These are phyloP conservation scores for Nemopilema nomurai DNA, from an alignment of 30 jellyfish, hydroid and myxozoan genomes.

Conservation along the genomic window DNA sequence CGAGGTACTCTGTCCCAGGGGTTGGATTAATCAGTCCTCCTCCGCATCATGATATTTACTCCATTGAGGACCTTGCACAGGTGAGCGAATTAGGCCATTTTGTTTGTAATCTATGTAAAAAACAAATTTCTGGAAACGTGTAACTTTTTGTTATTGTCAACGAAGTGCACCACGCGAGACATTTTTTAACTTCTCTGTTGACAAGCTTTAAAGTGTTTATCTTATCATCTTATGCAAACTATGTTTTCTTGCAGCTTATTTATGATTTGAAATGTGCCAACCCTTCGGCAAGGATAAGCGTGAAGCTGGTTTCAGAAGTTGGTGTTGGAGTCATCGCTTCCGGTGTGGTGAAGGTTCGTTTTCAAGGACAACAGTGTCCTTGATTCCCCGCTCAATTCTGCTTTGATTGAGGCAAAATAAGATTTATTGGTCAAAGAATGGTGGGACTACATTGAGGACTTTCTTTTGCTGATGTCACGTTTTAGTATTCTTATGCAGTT, in stretches of 20 bases:
- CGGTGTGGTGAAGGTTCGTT: constrained; percentile 70
- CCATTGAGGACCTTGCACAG: constrained; percentile 88
- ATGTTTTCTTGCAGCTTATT: constrained; percentile 47
- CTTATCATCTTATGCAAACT: not conserved
- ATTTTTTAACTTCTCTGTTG: not conserved
- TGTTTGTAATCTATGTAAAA: too few species aligned
- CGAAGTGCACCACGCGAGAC: too few species aligned
- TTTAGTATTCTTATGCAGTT: too few species aligned
- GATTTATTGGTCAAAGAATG: too few species aligned
- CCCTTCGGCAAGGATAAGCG: constrained; percentile 78
- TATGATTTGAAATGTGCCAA: constrained; percentile 81
- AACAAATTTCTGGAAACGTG: too few species aligned
- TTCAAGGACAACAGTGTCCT: too few species aligned
- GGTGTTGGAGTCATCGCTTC: constrained; percentile 86
- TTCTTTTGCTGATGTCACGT: too few species aligned
- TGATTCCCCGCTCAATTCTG: not conserved
- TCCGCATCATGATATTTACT: constrained; percentile 84
- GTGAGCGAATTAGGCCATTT: not conserved
- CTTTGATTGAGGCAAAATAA: not conserved
- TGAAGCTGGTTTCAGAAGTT: constrained; percentile 77
- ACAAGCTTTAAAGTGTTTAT: not conserved
- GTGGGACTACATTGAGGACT: too few species aligned
- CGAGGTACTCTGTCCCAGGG: constrained; percentile 80
- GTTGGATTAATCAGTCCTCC: constrained; percentile 86
- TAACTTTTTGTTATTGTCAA: too few species aligned